Conservation (phyloP, 2,797 vertebrate genomes). For the Aphelocoma californica region DNA sequence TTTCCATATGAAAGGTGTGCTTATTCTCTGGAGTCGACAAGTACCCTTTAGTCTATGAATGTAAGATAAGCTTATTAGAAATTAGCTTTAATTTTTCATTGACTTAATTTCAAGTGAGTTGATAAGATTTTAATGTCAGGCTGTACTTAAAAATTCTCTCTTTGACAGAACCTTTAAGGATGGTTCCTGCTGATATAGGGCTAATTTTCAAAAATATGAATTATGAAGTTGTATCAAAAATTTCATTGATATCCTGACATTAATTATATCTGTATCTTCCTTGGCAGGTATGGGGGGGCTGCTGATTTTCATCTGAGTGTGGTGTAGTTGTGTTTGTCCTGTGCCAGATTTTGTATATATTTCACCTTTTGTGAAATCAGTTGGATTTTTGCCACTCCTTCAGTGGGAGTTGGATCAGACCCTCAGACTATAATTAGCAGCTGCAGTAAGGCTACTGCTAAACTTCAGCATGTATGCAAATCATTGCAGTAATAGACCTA, state of each 20-base stretch:
- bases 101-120: conserved; percentile 89
- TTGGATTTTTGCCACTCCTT: conserved; percentile 52
- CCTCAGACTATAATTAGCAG: conserved; percentile 42
- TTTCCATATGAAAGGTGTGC: conserved; percentile 29
- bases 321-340: conserved; percentile 31
- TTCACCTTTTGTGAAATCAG: conserved; percentile 43
- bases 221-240: conserved; percentile 69
- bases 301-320: neutral
- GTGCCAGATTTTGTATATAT: neutral
- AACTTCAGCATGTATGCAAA: neutral
- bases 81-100: conserved; percentile 84
- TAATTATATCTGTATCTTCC: conserved; percentile 47
- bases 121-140: conserved; percentile 86
- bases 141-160: conserved; percentile 85
- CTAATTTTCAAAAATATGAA: conserved; percentile 69
- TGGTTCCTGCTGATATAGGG: conserved; percentile 57
- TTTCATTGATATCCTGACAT: conserved; percentile 58
- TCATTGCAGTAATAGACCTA: neutral
- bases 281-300: neutral
- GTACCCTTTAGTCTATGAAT: conserved; percentile 51
- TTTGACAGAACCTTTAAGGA: conserved; percentile 74
- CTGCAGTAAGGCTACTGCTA: conserved; percentile 11
- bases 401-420: conserved; percentile 44
- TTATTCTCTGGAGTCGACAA: conserved; percentile 26
- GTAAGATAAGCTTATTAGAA: conserved; percentile 76